Conservation (phyloP, 1,140 invertebrate species). For the roundworm (Caenorhabditis elegans) region DNA sequence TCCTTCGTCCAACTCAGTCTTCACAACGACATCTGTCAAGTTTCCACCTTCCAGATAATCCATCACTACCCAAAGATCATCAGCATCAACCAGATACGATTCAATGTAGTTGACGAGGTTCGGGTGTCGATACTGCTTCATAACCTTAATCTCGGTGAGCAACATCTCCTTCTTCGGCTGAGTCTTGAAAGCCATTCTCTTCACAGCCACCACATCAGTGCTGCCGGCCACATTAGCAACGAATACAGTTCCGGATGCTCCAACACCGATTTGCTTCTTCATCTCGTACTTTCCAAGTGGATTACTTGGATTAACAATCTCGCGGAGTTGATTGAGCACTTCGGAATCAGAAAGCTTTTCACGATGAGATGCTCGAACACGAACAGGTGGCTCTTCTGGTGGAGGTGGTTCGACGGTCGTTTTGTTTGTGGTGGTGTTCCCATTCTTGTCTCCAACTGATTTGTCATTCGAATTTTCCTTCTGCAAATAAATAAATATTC, state of each 20-base stretch:
- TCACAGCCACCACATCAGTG: slow-evolving; percentile 69
- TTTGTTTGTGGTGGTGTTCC: background rate
- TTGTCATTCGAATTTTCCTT: slow-evolving; percentile 34
- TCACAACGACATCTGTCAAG: slow-evolving; percentile 71
- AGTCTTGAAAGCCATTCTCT: slow-evolving; percentile 70
- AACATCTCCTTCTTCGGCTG: slow-evolving; percentile 71
- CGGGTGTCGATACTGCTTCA: slow-evolving; percentile 64
- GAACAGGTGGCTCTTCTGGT: slow-evolving; percentile 23
- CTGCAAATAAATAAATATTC: slow-evolving; percentile 6
- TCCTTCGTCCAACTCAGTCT: slow-evolving; percentile 70
- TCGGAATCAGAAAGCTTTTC: slow-evolving; percentile 47
- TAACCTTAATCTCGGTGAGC: slow-evolving; percentile 70
- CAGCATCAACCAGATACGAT: slow-evolving; percentile 62
- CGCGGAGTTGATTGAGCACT: slow-evolving; percentile 60
- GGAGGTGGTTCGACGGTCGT: background rate
- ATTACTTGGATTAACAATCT: slow-evolving; percentile 59
- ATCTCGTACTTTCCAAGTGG: slow-evolving; percentile 58
- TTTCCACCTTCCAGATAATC: slow-evolving; percentile 71
- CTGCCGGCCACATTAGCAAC: slow-evolving; percentile 65
- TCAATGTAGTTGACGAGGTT: slow-evolving; percentile 71
- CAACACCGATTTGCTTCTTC: slow-evolving; percentile 63
- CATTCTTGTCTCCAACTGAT: background rate
- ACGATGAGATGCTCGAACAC: slow-evolving; percentile 28
- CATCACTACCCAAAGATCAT: slow-evolving; percentile 72
- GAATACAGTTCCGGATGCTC: slow-evolving; percentile 69